Evolutionary conservation across 1,140 invertebrate species (phyloP).

Genomic region (Camponotus vicinus): DNA sequence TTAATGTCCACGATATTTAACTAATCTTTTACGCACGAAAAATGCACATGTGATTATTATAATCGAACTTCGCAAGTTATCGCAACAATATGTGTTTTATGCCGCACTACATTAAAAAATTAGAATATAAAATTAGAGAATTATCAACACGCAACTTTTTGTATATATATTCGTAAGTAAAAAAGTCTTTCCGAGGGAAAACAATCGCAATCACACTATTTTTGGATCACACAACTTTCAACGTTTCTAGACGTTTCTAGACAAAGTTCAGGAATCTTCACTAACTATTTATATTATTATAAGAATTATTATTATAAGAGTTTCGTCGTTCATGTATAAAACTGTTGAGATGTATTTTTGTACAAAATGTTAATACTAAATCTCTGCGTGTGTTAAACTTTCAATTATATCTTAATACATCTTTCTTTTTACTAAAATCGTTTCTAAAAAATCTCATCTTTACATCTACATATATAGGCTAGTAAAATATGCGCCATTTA

Average conservation of each 20-base stretch:
- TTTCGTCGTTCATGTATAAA: slow-evolving; percentile 19
- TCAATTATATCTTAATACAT: background rate
- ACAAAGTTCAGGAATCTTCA: background rate
- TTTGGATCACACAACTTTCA: slow-evolving; percentile 19
- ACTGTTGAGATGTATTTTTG: slow-evolving; percentile 35
- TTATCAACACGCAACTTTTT: slow-evolving; percentile 82
- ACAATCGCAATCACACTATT: slow-evolving; percentile 35
- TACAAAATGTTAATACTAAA: slow-evolving; percentile 32
- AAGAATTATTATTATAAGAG: slow-evolving; percentile 9
- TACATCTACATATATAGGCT: slow-evolving; percentile 20
- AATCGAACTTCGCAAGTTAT: slow-evolving; percentile 27
- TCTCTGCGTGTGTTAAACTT: background rate
- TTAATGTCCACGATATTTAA: slow-evolving; percentile 3
- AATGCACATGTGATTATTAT: slow-evolving; percentile 35
- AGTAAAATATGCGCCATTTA: background rate
- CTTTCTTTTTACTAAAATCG: slow-evolving; percentile 5
- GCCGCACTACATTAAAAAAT: slow-evolving; percentile 74
- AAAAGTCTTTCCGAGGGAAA: slow-evolving; percentile 34
- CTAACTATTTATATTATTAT: background rate
- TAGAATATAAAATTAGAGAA: slow-evolving; percentile 83
- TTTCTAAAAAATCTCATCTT: slow-evolving; percentile 24
- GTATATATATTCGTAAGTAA: slow-evolving; percentile 75
- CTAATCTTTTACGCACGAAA: background rate
- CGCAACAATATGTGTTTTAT: slow-evolving; percentile 19
- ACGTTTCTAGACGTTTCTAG: background rate